These are phyloP conservation scores for Sipha maydis DNA, from an alignment of 2,888 invertebrate genomes.

Conservation along the genomic window DNA sequence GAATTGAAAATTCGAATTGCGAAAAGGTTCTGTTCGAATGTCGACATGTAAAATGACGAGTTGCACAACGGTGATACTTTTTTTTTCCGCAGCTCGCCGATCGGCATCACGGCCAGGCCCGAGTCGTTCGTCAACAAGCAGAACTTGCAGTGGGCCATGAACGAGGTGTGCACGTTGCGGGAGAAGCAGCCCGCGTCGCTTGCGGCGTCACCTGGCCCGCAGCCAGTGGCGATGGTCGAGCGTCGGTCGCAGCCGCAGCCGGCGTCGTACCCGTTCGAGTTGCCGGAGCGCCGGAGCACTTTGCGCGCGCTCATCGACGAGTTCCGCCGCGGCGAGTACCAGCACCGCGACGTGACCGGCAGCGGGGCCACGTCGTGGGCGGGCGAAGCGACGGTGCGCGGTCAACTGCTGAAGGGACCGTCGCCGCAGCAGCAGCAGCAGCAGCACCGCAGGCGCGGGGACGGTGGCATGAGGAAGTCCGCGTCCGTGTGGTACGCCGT, in stretches of 20 bases:
- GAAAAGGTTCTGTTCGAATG: too few relatives aligned
- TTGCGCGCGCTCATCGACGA: conserved; percentile 54
- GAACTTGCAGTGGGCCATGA: conserved; percentile 81
- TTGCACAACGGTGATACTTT: too few relatives aligned
- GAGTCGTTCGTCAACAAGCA: conserved; percentile 80
- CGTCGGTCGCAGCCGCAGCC: background rate
- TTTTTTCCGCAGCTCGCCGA: conserved; percentile 72
- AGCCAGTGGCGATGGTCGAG: background rate
- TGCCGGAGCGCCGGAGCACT: conserved; percentile 51
- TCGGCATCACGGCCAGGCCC: conserved; percentile 79
- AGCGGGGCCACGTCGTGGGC: background rate
- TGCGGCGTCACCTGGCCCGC: background rate
- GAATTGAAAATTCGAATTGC: too few relatives aligned
- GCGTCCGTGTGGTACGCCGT: conserved; percentile 53
- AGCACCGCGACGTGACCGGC: background rate
- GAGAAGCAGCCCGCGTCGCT: background rate
- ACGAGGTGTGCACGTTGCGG: conserved; percentile 70
- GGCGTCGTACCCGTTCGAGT: conserved; percentile 36
- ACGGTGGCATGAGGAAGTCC: conserved; percentile 26
- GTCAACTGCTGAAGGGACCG: conserved; percentile 20
- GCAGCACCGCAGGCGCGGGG: background rate
- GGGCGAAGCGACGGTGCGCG: background rate
- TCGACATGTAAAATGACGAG: too few relatives aligned
- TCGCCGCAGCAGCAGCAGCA: background rate
- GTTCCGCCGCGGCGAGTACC: conserved; percentile 33